Conservation (phyloP, 2,888 invertebrate species). For the Oasisia sp. region DNA sequence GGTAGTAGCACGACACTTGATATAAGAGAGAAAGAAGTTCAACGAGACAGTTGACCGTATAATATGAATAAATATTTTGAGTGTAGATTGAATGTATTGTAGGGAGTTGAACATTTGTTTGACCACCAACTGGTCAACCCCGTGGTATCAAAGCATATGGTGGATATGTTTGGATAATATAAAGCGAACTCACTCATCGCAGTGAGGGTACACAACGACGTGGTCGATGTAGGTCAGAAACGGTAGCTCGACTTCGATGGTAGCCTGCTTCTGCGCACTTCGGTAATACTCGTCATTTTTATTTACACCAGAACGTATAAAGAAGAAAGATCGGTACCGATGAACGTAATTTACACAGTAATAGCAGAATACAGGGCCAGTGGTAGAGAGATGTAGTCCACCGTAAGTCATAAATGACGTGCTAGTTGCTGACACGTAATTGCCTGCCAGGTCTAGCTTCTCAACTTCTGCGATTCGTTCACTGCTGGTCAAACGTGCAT, state of each 20-base stretch:
- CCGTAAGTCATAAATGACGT: not conserved
- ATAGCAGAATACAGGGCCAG: not conserved
- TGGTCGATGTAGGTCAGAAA: slow-evolving; percentile 45
- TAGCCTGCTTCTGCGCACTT: not conserved
- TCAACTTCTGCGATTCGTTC: slow-evolving; percentile 45
- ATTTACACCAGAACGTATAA: not conserved
- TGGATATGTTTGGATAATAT: not conserved
- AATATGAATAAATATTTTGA: too few species aligned
- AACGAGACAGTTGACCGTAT: too few species aligned
- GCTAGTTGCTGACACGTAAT: not conserved
- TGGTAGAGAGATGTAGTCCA: not conserved
- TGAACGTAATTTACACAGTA: not conserved
- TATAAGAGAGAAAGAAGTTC: too few species aligned
- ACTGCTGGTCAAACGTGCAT: slow-evolving; percentile 40
- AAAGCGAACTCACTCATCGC: slow-evolving; percentile 25
- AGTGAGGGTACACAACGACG: slow-evolving; percentile 46
- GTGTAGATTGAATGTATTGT: too few species aligned
- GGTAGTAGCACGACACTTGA: too few species aligned
- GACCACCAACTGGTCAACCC: too few species aligned
- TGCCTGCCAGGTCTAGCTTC: slow-evolving; percentile 32
- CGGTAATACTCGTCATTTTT: not conserved
- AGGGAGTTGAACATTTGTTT: too few species aligned
- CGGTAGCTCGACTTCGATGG: slow-evolving; percentile 36
- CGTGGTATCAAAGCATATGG: too few species aligned
- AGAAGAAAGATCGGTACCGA: not conserved